Percentiles rank a stretch among this genome's conserved stretches.
Conservation (phyloP, 1,140 invertebrate genomes). For the Drosophila nebulosa region DNA sequence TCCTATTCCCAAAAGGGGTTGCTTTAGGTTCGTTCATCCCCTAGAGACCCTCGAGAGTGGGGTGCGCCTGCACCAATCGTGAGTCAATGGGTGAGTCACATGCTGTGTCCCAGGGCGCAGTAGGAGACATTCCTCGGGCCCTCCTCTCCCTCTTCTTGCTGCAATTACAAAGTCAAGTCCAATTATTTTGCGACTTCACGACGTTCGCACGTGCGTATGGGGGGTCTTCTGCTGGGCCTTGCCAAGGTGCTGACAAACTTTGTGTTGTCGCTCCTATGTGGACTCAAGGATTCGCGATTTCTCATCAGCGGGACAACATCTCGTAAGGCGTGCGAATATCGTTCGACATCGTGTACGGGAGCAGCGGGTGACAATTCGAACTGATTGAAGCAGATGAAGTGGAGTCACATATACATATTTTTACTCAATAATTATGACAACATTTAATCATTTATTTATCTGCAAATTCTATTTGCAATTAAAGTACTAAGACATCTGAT, state of each 20-base stretch:
- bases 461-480: no score
- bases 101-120: constrained; percentile 52
- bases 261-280: neutral
- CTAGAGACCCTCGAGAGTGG: constrained; percentile 32
- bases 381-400: neutral
- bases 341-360: constrained; percentile 1
- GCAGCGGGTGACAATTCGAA: neutral
- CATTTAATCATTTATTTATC: neutral
- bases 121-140: constrained; percentile 39
- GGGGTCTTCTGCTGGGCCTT: constrained; percentile 57
- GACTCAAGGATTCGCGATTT: constrained; percentile 39
- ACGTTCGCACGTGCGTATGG: constrained; percentile 76
- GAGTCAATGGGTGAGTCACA: constrained; percentile 50
- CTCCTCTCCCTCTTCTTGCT: constrained; percentile 21
- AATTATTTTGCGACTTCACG: constrained; percentile 55
- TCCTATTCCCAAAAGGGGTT: constrained; percentile 64
- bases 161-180: constrained; percentile 73
- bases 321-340: constrained; percentile 60
- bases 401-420: neutral
- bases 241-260: constrained; percentile 45
- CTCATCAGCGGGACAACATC: constrained; percentile 65
- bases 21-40: constrained; percentile 43
- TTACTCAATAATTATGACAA: neutral
- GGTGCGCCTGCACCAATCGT: constrained; percentile 64
- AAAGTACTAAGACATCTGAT: no score